These are phyloP conservation scores for Monopterus albus DNA, from an alignment of 2,113 vertebrate genomes.

Conservation along the genomic window DNA sequence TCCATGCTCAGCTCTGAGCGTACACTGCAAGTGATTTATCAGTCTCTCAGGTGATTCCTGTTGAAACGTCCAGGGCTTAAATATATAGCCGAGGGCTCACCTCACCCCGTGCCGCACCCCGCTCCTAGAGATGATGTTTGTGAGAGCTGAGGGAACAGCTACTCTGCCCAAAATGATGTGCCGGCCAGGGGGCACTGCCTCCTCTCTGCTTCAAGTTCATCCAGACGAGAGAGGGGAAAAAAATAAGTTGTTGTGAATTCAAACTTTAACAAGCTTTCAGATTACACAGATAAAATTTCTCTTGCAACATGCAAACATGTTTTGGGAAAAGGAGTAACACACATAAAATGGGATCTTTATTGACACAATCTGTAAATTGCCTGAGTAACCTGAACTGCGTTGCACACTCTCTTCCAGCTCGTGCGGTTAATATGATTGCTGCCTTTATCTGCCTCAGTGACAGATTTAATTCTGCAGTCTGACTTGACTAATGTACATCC, in stretches of 20 bases:
- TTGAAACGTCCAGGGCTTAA: constrained; percentile 67
- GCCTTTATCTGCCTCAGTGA: constrained; percentile 44
- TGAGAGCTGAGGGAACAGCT: constrained; percentile 20
- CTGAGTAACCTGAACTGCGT: constrained; percentile 56
- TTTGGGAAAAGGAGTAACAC: constrained; percentile 36
- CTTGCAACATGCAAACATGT: constrained; percentile 37
- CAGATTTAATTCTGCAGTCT: constrained; percentile 42
- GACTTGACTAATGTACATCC: constrained; percentile 41
- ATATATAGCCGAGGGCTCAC: constrained; percentile 63
- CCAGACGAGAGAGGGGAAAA: constrained; percentile 22
- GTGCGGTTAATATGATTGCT: constrained; percentile 50
- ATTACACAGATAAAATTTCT: constrained; percentile 41
- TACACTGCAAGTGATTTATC: constrained; percentile 78
- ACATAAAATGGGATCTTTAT: constrained; percentile 37
- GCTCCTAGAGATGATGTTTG: constrained; percentile 51
- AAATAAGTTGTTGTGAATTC: constrained; percentile 33
- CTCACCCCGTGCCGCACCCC: constrained; percentile 50
- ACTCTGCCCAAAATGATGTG: constrained; percentile 26
- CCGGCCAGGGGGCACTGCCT: constrained; percentile 21
- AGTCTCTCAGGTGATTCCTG: constrained; percentile 74
- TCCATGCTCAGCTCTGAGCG: constrained; percentile 57
- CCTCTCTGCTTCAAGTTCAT: constrained; percentile 47
- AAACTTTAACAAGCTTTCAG: constrained; percentile 49
- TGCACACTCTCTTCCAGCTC: constrained; percentile 24
- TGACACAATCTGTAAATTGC: constrained; percentile 47